Percentiles rank a stretch among this genome's conserved stretches.
Conservation (phyloP, 1,140 invertebrate genomes). For the Musca domestica region DNA sequence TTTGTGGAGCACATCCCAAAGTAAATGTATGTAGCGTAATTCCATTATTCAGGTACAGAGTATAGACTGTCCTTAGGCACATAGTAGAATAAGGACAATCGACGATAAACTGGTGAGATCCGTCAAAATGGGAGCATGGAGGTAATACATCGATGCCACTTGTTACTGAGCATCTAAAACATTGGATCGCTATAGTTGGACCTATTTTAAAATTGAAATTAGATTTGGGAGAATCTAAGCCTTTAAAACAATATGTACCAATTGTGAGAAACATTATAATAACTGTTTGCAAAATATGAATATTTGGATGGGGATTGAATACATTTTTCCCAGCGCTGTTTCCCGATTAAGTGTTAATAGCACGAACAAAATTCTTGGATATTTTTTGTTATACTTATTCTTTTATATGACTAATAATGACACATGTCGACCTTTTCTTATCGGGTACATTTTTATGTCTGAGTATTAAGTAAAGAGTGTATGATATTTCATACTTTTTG, state of each 20-base stretch:
- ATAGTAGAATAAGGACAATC: constrained; percentile 77
- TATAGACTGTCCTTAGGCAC: constrained; percentile 72
- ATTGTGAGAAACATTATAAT: too few species aligned
- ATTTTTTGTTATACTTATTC: too few species aligned
- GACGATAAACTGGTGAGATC: constrained; percentile 64
- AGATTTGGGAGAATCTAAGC: not conserved
- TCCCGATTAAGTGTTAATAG: too few species aligned
- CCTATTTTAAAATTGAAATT: constrained; percentile 28
- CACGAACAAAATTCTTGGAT: too few species aligned
- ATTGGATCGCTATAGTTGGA: constrained; percentile 47
- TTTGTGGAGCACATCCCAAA: constrained; percentile 72
- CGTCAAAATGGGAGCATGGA: constrained; percentile 71
- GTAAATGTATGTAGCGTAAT: constrained; percentile 63
- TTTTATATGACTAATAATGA: not conserved
- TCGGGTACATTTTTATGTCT: not conserved
- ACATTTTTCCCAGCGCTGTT: too few species aligned
- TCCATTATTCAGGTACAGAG: constrained; percentile 62
- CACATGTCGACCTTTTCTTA: not conserved
- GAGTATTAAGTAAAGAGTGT: too few species aligned
- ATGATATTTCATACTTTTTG: too few species aligned
- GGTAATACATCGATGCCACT: constrained; percentile 56
- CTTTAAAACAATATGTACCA: not conserved
- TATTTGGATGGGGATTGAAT: too few species aligned
- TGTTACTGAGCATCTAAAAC: constrained; percentile 69
- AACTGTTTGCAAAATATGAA: too few species aligned